phyloP scores from a whole-genome alignment of 2,888 invertebrate genomes.

The Meliscaeva auricollis region DNA sequence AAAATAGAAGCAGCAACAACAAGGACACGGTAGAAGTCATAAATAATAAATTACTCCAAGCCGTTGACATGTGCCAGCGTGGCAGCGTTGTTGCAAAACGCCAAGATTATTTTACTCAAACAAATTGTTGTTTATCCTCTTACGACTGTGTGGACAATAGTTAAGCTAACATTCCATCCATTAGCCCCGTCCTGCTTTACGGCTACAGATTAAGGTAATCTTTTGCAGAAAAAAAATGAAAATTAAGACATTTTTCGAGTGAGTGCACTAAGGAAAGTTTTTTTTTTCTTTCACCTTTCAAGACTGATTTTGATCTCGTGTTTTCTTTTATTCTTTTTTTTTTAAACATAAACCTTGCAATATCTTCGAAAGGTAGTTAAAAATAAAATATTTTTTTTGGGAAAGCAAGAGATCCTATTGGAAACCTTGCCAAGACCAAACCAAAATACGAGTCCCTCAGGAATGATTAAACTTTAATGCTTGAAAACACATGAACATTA shows the following conservation, averaged over 20 bases:
- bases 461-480: not conserved
- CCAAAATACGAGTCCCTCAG: not conserved
- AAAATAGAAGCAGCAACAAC: slow-evolving; percentile 22
- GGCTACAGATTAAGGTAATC: slow-evolving; percentile 50
- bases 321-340: not conserved
- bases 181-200: not conserved
- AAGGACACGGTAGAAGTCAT: slow-evolving; percentile 50
- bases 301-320: not conserved
- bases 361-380: not conserved
- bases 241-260: slow-evolving; percentile 47
- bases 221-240: slow-evolving; percentile 39
- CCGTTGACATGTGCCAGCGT: slow-evolving; percentile 53
- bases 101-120: slow-evolving; percentile 69
- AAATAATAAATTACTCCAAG: slow-evolving; percentile 66
- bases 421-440: not conserved
- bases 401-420: not conserved
- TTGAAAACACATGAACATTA: not conserved
- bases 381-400: slow-evolving; percentile 6
- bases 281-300: not conserved
- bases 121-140: slow-evolving; percentile 70
- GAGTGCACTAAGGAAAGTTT: slow-evolving; percentile 20
- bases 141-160: slow-evolving; percentile 19
- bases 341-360: not conserved
- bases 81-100: slow-evolving; percentile 34
- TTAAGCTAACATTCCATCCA: not conserved